Evolutionary conservation across 2,113 vertebrate genomes (phyloP), one percentile per base, ranked within the genome.

Genomic region (Boulengeromyrus knoepffleri): DNA sequence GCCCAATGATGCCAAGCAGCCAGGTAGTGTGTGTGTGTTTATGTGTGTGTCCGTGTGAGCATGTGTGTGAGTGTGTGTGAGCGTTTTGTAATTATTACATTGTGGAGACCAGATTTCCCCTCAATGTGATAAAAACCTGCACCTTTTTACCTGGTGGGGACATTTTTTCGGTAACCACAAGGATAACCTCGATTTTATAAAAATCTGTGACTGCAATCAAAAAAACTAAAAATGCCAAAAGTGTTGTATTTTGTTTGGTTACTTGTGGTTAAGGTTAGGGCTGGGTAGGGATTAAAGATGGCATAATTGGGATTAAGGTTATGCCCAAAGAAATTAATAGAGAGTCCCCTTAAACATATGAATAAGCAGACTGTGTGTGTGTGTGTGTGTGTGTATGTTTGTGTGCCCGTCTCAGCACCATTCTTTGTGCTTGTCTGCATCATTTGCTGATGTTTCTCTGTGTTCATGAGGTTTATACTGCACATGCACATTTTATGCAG

Each of bases 1-100:
- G 93, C 98, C 99, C 0, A 99, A 99, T 9, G 98, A 99, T 45
- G 95, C 96, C 85, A 99, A 99, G 92, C 98, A 99, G 94, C 95
- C 99, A 47, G 97, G 98, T 99, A 96, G 88, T 50, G 9, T 31
- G 21, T 53, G 49, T n/a, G 27, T 27, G 15, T n/a, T n/a, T 24
- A n/a, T 87, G n/a, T 36, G 49, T 88, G 12, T 58, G 21, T 36
- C 1, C 24, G 8, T 27, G 19, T 52, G n/a, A 88, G 5, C 15
- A 7, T 21, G 1, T 21, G 19, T 56, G 53, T 24, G 27, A 9
- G 15, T 27, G 3, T 27, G n/a, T 66, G n/a, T 66, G n/a, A 88
- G 5, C 15, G 42, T 31, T 66, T 66, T 27, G 3, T 66, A 66
- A 27, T 66, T 66, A 66, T 66, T 3, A 66, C 58, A 27, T 66